Conservation (phyloP, 2,888 invertebrate species). For the Dione juno region DNA sequence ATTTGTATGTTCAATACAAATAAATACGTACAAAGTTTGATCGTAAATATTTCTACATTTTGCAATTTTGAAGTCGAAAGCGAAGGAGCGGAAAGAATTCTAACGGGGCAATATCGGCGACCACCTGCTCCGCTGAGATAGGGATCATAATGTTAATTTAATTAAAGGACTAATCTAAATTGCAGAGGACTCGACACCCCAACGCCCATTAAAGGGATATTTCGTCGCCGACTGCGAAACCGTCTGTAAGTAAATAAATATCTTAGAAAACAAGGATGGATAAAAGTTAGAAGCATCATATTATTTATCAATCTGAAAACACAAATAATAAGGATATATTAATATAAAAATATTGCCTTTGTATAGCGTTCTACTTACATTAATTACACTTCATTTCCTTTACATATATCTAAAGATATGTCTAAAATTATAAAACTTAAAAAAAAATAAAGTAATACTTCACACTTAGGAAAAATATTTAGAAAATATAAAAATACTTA, state of each 20-base stretch:
- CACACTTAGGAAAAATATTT: too few relatives aligned
- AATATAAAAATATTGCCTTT: too few relatives aligned
- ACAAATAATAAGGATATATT: background rate
- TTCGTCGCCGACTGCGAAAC: conserved; percentile 76
- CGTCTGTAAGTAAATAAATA: conserved; percentile 79
- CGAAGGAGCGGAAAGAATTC: conserved; percentile 66
- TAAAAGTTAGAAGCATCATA: conserved; percentile 50
- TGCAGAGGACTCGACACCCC: conserved; percentile 82
- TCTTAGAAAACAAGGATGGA: conserved; percentile 66
- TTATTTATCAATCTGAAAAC: conserved; percentile 48
- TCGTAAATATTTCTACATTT: conserved; percentile 5
- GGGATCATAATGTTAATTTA: conserved; percentile 84
- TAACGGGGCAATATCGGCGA: conserved; percentile 72
- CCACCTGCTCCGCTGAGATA: conserved; percentile 80
- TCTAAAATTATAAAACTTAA: too few relatives aligned
- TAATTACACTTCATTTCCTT: too few relatives aligned
- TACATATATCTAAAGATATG: too few relatives aligned
- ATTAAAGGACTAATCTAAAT: conserved; percentile 84
- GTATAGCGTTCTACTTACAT: too few relatives aligned
- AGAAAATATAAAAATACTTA: too few relatives aligned
- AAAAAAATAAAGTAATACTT: too few relatives aligned
- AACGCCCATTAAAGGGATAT: conserved; percentile 81
- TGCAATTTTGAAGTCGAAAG: conserved; percentile 49
- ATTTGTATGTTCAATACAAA: background rate
- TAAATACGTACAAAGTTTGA: background rate